Percentiles rank a stretch among this genome's conserved stretches.
Evolutionary conservation across 2,797 vertebrate genomes (phyloP).

Genomic region (Diglossa cyanea): DNA sequence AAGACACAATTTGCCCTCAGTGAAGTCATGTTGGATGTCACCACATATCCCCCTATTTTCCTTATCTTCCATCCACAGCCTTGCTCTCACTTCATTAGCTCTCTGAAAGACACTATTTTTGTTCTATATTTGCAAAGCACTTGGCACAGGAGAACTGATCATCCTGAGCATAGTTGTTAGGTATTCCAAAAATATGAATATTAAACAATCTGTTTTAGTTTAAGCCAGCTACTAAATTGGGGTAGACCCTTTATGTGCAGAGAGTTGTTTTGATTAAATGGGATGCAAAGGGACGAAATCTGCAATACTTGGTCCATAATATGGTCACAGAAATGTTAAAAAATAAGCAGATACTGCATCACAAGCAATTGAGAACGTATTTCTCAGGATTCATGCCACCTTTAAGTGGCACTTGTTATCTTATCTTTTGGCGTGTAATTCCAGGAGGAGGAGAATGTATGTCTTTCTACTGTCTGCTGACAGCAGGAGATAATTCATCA

Average conservation of each 20-base stretch:
- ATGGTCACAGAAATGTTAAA: background rate
- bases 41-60: background rate
- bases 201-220: background rate
- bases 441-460: conserved; percentile 5
- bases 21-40: background rate
- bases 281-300: background rate
- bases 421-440: background rate
- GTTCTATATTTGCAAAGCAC: background rate
- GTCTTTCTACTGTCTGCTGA: conserved; percentile 16
- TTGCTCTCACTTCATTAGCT: background rate
- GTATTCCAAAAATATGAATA: background rate
- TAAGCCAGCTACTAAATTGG: background rate
- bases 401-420: background rate
- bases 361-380: background rate
- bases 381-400: background rate
- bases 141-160: background rate
- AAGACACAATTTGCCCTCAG: background rate
- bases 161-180: background rate
- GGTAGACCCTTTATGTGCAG: background rate
- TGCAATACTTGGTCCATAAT: background rate
- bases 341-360: background rate
- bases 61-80: background rate
- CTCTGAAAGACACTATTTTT: background rate
- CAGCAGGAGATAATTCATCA: conserved; percentile 59
- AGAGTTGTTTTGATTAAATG: background rate